A percentile compares a stretch with the other conserved stretches of the same genome.
Conservation (phyloP, 1,140 invertebrate genomes). For the Zaprionus davidi region DNA sequence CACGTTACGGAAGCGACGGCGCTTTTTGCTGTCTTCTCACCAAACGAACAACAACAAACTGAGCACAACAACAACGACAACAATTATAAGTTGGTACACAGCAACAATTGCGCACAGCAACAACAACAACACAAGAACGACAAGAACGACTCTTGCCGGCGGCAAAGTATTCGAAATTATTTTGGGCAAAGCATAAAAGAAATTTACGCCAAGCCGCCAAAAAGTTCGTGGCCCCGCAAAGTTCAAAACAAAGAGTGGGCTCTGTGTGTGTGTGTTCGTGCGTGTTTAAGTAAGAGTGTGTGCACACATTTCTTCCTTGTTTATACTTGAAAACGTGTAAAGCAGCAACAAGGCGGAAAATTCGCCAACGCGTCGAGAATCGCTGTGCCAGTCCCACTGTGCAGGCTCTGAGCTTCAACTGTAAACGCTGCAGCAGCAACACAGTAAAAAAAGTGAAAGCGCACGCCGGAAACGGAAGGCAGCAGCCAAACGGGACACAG, state of each 20-base stretch:
- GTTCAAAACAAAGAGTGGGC: conserved; percentile 38
- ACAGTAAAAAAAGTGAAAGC: conserved; percentile 68
- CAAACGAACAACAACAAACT: conserved; percentile 9
- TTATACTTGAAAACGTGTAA: conserved; percentile 52
- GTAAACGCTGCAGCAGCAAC: conserved; percentile 48
- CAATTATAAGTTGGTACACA: conserved; percentile 19
- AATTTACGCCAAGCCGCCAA: conserved; percentile 35
- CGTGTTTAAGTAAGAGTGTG: background rate
- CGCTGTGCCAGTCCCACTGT: background rate
- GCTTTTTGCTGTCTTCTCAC: conserved; percentile 7
- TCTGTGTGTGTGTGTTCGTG: conserved; percentile 9
- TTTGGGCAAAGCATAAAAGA: conserved; percentile 21
- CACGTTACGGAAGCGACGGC: conserved; percentile 66
- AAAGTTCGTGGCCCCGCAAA: conserved; percentile 30
- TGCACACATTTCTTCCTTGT: conserved; percentile 26
- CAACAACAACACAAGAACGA: conserved; percentile 18
- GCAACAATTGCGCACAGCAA: conserved; percentile 28
- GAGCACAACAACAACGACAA: conserved; percentile 29
- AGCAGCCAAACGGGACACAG: conserved; percentile 29
- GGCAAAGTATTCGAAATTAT: conserved; percentile 19
- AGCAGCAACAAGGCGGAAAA: conserved; percentile 49
- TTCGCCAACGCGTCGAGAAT: conserved; percentile 24
- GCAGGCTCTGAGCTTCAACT: conserved; percentile 42
- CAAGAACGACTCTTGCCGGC: background rate
- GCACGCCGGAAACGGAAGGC: conserved; percentile 55